A percentile compares a stretch with the other conserved stretches of the same genome.
These are phyloP conservation scores for Harpagifer antarcticus DNA, from an alignment of 2,797 vertebrate species.

Conservation along the genomic window DNA sequence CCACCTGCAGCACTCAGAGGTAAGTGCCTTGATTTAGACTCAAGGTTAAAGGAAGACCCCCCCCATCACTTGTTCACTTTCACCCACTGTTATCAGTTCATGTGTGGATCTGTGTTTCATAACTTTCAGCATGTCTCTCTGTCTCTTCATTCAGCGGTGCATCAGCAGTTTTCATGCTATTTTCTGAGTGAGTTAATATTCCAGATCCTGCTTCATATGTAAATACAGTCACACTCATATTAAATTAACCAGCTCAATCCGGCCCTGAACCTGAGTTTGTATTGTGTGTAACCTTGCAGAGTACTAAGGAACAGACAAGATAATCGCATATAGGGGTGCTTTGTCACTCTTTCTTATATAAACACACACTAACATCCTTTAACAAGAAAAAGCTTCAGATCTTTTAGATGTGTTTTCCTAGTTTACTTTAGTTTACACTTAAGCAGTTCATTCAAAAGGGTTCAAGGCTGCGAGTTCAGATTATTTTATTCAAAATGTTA, in stretches of 20 bases:
- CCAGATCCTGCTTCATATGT: conserved; percentile 26
- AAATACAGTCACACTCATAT: conserved; percentile 24
- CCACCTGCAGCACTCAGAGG: neutral
- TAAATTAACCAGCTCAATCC: conserved; percentile 33
- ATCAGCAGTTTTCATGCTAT: conserved; percentile 49
- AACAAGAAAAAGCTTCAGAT: conserved; percentile 13
- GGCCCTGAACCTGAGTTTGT: conserved; percentile 33
- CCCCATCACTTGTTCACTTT: conserved; percentile 4
- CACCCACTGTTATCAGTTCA: conserved; percentile 14
- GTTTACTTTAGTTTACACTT: conserved; percentile 5
- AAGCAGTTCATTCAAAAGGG: neutral
- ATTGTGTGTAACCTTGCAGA: conserved; percentile 16
- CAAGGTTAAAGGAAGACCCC: conserved; percentile 5
- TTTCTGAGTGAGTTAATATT: conserved; percentile 30
- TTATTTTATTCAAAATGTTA: neutral
- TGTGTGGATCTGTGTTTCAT: conserved; percentile 44
- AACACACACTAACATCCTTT: neutral
- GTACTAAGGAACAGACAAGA: conserved; percentile 18
- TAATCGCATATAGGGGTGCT: conserved; percentile 9
- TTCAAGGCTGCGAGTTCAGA: neutral
- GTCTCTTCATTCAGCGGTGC: conserved; percentile 28
- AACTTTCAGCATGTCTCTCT: conserved; percentile 36
- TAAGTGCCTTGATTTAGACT: conserved; percentile 1
- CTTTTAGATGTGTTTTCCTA: conserved; percentile 13
- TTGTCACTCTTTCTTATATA: conserved; percentile 6